A percentile compares a stretch with the other conserved stretches of the same genome.
These are phyloP conservation scores for Reinhardtius hippoglossoides DNA, from an alignment of 2,113 vertebrate genomes.

Conservation along the genomic window DNA sequence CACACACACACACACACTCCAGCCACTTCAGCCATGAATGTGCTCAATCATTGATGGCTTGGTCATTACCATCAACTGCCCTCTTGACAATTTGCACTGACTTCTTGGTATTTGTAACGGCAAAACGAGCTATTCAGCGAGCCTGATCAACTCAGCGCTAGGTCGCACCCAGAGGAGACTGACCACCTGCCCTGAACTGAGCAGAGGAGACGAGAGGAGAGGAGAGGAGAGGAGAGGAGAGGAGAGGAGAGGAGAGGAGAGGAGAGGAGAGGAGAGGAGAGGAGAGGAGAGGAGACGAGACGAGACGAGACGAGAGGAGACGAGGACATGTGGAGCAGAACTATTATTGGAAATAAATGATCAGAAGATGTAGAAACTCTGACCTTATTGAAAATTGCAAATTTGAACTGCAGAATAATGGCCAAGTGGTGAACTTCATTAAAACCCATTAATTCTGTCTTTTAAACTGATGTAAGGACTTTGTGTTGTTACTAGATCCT, in stretches of 20 bases:
- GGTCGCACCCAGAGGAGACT: constrained; percentile 25
- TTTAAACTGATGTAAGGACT: no score
- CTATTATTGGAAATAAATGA: background rate
- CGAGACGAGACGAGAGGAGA: background rate
- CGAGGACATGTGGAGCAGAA: background rate
- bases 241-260: background rate
- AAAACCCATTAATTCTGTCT: no score
- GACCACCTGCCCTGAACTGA: constrained; percentile 75
- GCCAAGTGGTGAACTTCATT: no score
- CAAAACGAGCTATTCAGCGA: constrained; percentile 76
- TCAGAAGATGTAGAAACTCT: background rate
- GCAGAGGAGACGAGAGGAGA: background rate
- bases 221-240: background rate
- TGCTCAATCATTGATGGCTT: constrained; percentile 81
- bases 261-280: background rate
- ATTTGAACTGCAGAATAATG: no score
- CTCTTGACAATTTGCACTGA: constrained; percentile 75
- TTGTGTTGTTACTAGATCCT: no score
- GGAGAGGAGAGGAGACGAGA: background rate
- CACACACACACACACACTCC: background rate
- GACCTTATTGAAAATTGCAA: background rate
- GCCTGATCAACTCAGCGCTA: constrained; percentile 71
- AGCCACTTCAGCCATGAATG: constrained; percentile 81
- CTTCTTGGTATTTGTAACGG: constrained; percentile 74
- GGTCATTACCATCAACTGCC: constrained; percentile 79